Percentiles rank a stretch among this genome's conserved stretches.
phyloP scores from a whole-genome alignment of 2,888 invertebrate species.

The Thymelicus acteon region DNA sequence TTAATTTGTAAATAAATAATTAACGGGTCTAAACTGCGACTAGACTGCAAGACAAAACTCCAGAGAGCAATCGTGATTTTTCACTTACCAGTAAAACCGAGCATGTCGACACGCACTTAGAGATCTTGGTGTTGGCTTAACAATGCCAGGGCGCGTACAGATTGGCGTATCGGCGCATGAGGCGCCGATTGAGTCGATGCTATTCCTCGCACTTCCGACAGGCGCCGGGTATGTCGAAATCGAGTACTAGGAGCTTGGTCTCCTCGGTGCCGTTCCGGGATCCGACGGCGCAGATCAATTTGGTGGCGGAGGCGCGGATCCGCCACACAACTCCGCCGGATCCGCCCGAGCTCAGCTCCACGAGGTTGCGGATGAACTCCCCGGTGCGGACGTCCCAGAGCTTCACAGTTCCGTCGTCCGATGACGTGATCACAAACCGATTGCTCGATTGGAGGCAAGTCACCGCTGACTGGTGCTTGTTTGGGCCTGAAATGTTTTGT shows the following conservation, averaged over 20 bases:
- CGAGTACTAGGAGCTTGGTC: conserved; percentile 98
- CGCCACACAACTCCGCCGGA: conserved; percentile 99
- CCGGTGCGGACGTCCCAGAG: conserved; percentile 99
- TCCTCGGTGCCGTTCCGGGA: conserved; percentile 99
- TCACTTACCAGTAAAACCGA: background rate
- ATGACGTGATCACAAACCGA: conserved; percentile 99
- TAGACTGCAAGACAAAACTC: too few species aligned
- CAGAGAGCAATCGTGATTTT: background rate
- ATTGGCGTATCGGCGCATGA: conserved; percentile 75
- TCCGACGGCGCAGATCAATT: conserved; percentile 99
- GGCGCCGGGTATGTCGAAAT: conserved; percentile 95
- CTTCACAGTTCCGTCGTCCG: conserved; percentile 99
- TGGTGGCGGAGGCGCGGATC: conserved; percentile 96
- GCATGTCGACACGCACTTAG: background rate
- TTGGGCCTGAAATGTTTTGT: conserved; percentile 87
- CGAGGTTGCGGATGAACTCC: conserved; percentile 98
- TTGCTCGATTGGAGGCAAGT: conserved; percentile 99
- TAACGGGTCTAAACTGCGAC: too few species aligned
- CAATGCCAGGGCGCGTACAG: conserved; percentile 79
- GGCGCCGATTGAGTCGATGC: conserved; percentile 79
- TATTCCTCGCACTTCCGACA: conserved; percentile 85
- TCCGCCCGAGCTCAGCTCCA: conserved; percentile 96
- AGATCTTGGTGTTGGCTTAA: conserved; percentile 44
- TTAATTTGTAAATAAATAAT: too few species aligned
- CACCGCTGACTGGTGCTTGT: conserved; percentile 99